Conservation (phyloP, 2,888 invertebrate species). For the Gastracanthus pulcherrimus region DNA sequence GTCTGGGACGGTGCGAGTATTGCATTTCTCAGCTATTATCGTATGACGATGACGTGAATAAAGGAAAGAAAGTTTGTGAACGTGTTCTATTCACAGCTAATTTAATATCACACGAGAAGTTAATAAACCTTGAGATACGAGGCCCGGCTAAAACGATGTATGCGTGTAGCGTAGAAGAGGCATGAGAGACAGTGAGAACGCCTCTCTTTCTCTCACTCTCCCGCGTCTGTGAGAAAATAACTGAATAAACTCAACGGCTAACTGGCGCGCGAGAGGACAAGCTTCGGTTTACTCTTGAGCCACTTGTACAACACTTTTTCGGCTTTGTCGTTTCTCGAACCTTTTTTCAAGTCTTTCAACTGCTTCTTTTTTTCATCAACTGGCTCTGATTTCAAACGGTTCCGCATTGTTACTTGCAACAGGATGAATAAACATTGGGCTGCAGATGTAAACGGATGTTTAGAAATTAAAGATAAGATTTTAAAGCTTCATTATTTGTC, state of each 20-base stretch:
- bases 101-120: background rate
- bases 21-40: no score
- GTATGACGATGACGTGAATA: no score
- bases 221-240: background rate
- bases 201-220: background rate
- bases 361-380: background rate
- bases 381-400: background rate
- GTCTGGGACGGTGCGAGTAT: no score
- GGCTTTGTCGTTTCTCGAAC: background rate
- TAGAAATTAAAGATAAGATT: background rate
- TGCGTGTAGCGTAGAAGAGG: background rate
- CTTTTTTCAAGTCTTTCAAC: background rate
- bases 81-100: slow-evolving; percentile 7
- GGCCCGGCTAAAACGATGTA: background rate
- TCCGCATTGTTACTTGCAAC: background rate
- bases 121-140: background rate
- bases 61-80: background rate
- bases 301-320: background rate
- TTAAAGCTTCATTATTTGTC: background rate
- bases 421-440: background rate
- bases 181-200: background rate
- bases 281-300: background rate
- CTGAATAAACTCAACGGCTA: background rate
- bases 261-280: no score
- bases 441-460: no score